Percentiles rank a stretch among this genome's conserved stretches.
Conservation (phyloP, 2,888 invertebrate genomes). For the Andrena marginata region DNA sequence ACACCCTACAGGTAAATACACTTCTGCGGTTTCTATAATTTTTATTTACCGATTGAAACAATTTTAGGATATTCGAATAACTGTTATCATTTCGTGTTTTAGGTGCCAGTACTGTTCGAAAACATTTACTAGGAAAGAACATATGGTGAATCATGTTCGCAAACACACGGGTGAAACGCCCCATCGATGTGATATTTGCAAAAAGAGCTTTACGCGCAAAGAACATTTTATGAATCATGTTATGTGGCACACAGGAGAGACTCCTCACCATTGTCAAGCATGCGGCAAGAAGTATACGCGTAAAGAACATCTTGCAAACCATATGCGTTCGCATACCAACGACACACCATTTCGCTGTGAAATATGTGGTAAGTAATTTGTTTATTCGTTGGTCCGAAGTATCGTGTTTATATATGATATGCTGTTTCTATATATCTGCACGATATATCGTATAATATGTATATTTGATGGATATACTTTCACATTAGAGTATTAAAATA, state of each 20-base stretch:
- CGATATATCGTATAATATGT: not conserved
- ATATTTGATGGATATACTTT: not conserved
- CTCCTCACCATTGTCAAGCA: constrained; percentile 94
- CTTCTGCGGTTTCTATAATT: not conserved
- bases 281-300: constrained; percentile 96
- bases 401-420: not conserved
- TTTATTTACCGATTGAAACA: too few species aligned
- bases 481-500: not conserved
- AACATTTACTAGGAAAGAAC: constrained; percentile 91
- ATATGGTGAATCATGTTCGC: constrained; percentile 92
- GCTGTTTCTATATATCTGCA: not conserved
- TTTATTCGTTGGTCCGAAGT: not conserved
- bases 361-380: constrained; percentile 89
- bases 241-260: constrained; percentile 94
- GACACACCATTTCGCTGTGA: constrained; percentile 95
- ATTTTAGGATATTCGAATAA: not conserved
- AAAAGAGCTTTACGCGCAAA: constrained; percentile 92
- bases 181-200: constrained; percentile 92
- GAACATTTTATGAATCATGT: constrained; percentile 93
- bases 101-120: constrained; percentile 92
- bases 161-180: constrained; percentile 92
- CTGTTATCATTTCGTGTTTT: constrained; percentile 42
- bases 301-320: constrained; percentile 95
- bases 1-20: constrained; percentile 89
- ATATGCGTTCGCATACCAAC: constrained; percentile 95